phyloP scores from a whole-genome alignment of 2,113 vertebrate species.

The Aramus guarauna region DNA sequence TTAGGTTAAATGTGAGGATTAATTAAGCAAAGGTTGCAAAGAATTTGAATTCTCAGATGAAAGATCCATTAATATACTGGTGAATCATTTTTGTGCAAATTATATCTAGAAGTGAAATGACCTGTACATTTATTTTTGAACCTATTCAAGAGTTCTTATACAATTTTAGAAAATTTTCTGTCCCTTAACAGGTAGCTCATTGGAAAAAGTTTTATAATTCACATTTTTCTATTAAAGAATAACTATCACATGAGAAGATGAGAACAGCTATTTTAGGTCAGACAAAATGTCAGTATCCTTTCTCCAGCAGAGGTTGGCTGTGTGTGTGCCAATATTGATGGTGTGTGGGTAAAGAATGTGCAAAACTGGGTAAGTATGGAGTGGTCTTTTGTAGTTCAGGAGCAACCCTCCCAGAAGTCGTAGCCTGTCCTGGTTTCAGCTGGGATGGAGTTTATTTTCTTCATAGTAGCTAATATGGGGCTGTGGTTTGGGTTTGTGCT shows the following conservation, averaged over 20 bases:
- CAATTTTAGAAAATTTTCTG: neutral
- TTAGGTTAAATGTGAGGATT: neutral
- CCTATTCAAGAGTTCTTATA: neutral
- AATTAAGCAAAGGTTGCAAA: neutral
- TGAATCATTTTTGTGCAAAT: neutral
- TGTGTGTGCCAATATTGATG: neutral
- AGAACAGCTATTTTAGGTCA: neutral
- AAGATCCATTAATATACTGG: neutral
- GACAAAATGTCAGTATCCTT: neutral
- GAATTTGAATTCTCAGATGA: neutral
- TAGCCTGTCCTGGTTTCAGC: too few species aligned
- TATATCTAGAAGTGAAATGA: neutral
- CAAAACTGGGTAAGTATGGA: neutral
- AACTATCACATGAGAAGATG: neutral
- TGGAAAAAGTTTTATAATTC: neutral
- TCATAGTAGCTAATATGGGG: too few species aligned
- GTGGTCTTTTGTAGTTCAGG: neutral
- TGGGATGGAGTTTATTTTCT: too few species aligned
- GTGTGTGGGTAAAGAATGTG: neutral
- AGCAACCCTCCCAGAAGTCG: neutral
- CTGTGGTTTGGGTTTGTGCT: too few species aligned
- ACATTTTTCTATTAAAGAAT: neutral
- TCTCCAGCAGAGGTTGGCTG: neutral
- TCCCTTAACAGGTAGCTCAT: neutral
- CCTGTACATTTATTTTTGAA: neutral